phyloP scores from a whole-genome alignment of 2,113 vertebrate genomes.

The Microtus oregoni region DNA sequence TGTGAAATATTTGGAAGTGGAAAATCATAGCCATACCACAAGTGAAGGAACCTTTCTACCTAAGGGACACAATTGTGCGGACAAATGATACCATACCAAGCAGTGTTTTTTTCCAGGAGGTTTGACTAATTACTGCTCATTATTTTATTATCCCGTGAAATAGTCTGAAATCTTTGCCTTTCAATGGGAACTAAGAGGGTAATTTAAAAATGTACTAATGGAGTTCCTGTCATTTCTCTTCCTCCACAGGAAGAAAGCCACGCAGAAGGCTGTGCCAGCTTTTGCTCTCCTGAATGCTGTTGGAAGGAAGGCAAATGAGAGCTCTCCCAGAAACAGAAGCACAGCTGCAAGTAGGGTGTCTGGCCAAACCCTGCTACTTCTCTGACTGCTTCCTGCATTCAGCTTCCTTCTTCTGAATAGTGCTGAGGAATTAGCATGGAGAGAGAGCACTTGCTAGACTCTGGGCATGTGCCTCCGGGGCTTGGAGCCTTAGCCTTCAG shows the following conservation, averaged over 20 bases:
- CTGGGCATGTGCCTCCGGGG: conserved; percentile 64
- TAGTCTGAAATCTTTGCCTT: conserved; percentile 82
- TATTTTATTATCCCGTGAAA: conserved; percentile 82
- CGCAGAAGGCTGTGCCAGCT: conserved; percentile 78
- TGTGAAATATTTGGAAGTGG: neutral
- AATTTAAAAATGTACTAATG: conserved; percentile 80
- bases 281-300: conserved; percentile 67
- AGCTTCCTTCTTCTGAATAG: conserved; percentile 76
- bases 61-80: conserved; percentile 28
- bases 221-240: conserved; percentile 78
- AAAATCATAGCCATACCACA: neutral
- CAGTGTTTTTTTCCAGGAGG: neutral
- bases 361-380: conserved; percentile 76
- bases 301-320: conserved; percentile 82
- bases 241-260: conserved; percentile 81
- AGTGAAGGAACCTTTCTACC: conserved; percentile 8
- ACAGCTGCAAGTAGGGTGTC: conserved; percentile 82
- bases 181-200: conserved; percentile 77
- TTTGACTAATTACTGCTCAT: conserved; percentile 80
- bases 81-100: conserved; percentile 50
- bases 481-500: conserved; percentile 56
- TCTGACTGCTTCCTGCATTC: conserved; percentile 64
- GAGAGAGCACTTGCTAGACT: neutral
- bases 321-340: conserved; percentile 78
- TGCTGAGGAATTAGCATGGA: conserved; percentile 68